phyloP scores from a whole-genome alignment of 2,888 invertebrate species.

The Molanna angustata region DNA sequence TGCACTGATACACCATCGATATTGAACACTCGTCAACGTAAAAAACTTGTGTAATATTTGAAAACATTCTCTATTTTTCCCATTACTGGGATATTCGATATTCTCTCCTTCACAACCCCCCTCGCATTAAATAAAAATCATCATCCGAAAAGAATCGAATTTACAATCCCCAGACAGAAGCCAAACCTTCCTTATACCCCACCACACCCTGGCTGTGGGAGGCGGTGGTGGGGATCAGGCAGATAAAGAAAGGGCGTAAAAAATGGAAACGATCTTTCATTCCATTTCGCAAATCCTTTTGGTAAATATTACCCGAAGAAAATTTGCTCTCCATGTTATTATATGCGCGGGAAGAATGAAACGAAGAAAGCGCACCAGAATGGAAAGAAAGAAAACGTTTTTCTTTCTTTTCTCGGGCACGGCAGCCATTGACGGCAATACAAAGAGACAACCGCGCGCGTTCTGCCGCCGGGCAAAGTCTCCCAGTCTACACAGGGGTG shows the following conservation, averaged over 20 bases:
- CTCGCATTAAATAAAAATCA: constrained; percentile 32
- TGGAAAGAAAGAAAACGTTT: constrained; percentile 22
- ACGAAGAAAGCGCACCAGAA: not conserved
- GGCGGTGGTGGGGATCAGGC: constrained; percentile 20
- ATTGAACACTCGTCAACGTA: no score
- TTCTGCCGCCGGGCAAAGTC: no score
- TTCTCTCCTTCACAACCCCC: constrained; percentile 7
- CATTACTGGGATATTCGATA: constrained; percentile 31
- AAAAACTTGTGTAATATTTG: no score
- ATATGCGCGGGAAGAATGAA: constrained; percentile 25
- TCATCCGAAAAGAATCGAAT: constrained; percentile 33
- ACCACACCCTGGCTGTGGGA: not conserved
- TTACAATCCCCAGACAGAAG: constrained; percentile 27
- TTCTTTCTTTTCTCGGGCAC: constrained; percentile 25
- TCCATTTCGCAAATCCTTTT: constrained; percentile 33
- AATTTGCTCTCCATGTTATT: constrained; percentile 34
- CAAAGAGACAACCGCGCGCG: constrained; percentile 25
- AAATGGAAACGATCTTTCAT: constrained; percentile 34
- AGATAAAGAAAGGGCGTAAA: constrained; percentile 32
- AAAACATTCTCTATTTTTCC: constrained; percentile 21
- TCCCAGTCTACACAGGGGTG: no score
- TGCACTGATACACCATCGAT: no score
- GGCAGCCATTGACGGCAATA: no score
- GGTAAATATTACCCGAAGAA: constrained; percentile 34
- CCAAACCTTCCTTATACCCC: not conserved